Conservation (phyloP, 2,888 invertebrate genomes). For the Punctoribates punctum region DNA sequence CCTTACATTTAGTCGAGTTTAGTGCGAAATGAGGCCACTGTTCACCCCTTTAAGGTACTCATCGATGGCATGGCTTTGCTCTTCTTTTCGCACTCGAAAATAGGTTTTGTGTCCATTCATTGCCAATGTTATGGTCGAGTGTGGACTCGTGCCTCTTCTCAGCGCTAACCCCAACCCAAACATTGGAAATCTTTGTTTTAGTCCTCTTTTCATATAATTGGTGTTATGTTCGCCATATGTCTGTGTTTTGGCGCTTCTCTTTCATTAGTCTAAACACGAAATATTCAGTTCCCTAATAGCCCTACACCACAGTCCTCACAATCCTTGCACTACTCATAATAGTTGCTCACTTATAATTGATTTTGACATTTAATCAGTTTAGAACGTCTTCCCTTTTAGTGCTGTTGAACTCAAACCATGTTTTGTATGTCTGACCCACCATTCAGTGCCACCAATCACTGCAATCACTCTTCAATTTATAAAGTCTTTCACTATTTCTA, state of each 20-base stretch:
- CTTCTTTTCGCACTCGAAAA: constrained; percentile 2
- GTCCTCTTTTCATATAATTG: neutral
- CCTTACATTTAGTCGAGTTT: constrained; percentile 12
- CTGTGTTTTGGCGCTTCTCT: neutral
- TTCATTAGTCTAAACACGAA: neutral
- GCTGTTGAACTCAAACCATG: neutral
- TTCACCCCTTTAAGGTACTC: neutral
- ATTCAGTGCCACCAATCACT: neutral
- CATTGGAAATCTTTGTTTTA: neutral
- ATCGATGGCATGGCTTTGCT: neutral
- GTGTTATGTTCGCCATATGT: constrained; percentile 5
- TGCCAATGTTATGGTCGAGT: constrained; percentile 26
- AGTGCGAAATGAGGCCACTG: neutral
- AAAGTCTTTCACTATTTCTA: neutral
- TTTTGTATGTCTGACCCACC: constrained; percentile 11
- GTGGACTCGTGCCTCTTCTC: neutral
- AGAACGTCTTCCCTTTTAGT: neutral
- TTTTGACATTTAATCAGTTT: constrained; percentile 7
- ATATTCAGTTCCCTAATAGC: neutral
- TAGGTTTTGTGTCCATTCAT: constrained; percentile 21
- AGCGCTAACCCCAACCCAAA: neutral
- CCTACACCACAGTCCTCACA: neutral
- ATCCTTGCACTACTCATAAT: neutral
- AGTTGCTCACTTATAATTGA: neutral
- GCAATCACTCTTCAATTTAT: neutral